Evolutionary conservation across 2,888 invertebrate species (phyloP), one percentile per base, ranked within the genome.

Genomic region (Euzetes globulus): DNA sequence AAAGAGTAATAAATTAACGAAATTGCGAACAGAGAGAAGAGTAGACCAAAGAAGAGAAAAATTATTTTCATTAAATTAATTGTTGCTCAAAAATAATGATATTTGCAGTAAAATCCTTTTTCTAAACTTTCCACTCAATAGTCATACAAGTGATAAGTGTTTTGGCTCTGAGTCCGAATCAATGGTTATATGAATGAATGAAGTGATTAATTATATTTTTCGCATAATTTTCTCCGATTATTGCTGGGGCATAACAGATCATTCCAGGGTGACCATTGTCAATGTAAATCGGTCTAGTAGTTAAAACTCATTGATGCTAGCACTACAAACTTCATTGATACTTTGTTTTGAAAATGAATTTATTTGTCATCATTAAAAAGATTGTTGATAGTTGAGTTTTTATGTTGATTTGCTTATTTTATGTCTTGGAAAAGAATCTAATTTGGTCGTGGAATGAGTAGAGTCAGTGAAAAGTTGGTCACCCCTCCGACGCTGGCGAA

Each of bases 141-240:
- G 27, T 58, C 50, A 19, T 50, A 17, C 2, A n/a, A n/a, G 19
- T 19, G 50, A n/a, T 50, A 50, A 50, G 50, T 50, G 50, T 50
- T 50, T 50, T 13, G 2, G n/a, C 4, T 5, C 6, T 17, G 47
- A 17, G 5, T 50, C 41, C 13, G 11, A 41, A 11, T 33, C 33
- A 33, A 6, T 33, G 33, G 5, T 33, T 50, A 50, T 50, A 52
- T 52, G 19, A 19, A 3, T 63, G 37, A 29, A 37, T 63, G 15
- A 63, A 63, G 37, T 63, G 63, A 63, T 63, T 63, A 63, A 63
- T 63, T 63, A 29, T 63, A 17, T 63, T 63, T 63, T 60, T 25
- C 25, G 60, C 60, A 60, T 25, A 17, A 60, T 25, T 60, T n/a
- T 60, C 25, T 29, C 29, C 27, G 25, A 25, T 25, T 7, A 60